Conservation (phyloP, 2,113 vertebrate genomes). For the Pagrus major region DNA sequence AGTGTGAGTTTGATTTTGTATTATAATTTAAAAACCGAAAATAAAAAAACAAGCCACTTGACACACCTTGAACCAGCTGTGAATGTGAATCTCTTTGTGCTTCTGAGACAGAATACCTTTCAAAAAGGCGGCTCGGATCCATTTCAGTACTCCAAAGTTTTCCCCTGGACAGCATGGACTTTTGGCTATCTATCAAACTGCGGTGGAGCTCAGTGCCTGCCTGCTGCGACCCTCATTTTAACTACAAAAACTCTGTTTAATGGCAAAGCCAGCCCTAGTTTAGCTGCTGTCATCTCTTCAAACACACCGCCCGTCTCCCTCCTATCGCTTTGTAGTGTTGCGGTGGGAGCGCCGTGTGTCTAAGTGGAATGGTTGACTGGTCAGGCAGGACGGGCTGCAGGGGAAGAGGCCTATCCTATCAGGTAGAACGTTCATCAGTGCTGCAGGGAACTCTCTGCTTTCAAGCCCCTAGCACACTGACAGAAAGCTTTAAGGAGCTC, state of each 20-base stretch:
- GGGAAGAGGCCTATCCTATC: slow-evolving; percentile 34
- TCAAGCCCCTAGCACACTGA: slow-evolving; percentile 48
- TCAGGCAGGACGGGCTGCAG: slow-evolving; percentile 29
- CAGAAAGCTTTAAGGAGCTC: slow-evolving; percentile 33
- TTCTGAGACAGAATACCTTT: slow-evolving; percentile 46
- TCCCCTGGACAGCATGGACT: slow-evolving; percentile 25
- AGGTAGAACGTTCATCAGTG: slow-evolving; percentile 46
- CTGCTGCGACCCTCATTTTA: slow-evolving; percentile 56
- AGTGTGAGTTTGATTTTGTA: background rate
- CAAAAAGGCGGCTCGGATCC: slow-evolving; percentile 23
- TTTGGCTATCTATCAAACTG: slow-evolving; percentile 44
- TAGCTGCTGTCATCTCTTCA: slow-evolving; percentile 54
- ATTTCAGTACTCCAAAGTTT: slow-evolving; percentile 21
- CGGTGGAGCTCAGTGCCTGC: background rate
- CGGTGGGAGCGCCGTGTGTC: slow-evolving; percentile 15
- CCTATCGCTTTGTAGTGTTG: slow-evolving; percentile 32
- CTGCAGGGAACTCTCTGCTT: slow-evolving; percentile 51
- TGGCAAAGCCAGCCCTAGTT: slow-evolving; percentile 47
- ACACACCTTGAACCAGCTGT: no score
- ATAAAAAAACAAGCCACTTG: no score
- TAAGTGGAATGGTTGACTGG: slow-evolving; percentile 48
- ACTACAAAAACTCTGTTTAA: slow-evolving; percentile 47
- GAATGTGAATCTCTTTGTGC: no score
- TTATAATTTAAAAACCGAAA: no score
- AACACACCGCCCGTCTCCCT: slow-evolving; percentile 26